Base-by-base conservation (phyloP, 2,888 invertebrate genomes). In the Hypena proboscidalis region DNA sequence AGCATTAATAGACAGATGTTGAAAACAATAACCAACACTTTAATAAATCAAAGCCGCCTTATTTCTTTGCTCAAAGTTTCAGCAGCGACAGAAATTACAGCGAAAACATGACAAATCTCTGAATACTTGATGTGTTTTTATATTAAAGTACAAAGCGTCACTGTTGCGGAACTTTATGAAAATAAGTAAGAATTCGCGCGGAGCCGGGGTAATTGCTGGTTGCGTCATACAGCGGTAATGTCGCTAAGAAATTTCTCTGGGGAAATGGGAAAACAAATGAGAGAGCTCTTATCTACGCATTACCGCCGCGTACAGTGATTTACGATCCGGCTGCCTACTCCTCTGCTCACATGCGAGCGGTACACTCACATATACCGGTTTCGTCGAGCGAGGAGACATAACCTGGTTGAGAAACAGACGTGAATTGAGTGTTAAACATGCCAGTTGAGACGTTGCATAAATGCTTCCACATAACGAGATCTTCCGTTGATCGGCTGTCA, bases 231-330 rank as follows among this genome's bases (percentile, higher is more conserved):
- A 47, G 69, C 67, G 71, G 79, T 85, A 82, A 85, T 83, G 84
- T 81, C 85, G 80, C 81, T 80, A 78, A 84, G 87, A 86, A 83
- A 85, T 87, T 85, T 85, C 85, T 85, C 84, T 65, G 62, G 85
- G 82, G 85, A 88, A 87, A 88, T 87, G 85, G 85, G 80, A 82
- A 86, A 87, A 88, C 88, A 88, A 88, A 88, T 85, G 86, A 86
- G 85, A 83, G 85, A 82, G 83, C 83, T 87, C 80, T 87, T 88
- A 87, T 88, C 89, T 86, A 85, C 85, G 83, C 87, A 87, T 88
- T 86, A 87, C 83, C 80, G 77, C 67, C 71, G 78, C 77, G 77
- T 74, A 63, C 73, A 59, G 83, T 88, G 87, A 88, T 87, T 87
- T 88, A 87, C 79, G 85, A 85, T 55, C 74, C 65, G 74, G 77